These are phyloP conservation scores for Rhynchotus rufescens DNA, from an alignment of 2,797 vertebrate species.

Conservation along the genomic window DNA sequence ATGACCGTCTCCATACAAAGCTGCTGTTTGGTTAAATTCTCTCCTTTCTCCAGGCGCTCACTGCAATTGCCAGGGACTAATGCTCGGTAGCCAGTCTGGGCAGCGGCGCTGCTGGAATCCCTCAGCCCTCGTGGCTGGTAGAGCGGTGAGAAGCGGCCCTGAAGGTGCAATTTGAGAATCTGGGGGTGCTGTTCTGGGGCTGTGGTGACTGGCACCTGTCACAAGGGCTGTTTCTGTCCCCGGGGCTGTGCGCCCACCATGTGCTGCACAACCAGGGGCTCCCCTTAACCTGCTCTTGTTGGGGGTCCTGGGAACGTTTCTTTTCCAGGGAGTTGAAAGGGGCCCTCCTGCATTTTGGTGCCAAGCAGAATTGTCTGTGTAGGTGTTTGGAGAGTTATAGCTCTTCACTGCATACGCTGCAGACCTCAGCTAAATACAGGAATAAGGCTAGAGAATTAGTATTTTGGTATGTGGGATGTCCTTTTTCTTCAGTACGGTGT, in stretches of 20 bases:
- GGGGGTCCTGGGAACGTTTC: not conserved
- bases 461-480: fast-evolving
- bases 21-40: not conserved
- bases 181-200: not conserved
- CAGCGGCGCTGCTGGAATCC: not conserved
- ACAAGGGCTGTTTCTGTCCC: not conserved
- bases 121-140: not conserved
- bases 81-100: fast-evolving
- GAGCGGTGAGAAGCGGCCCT: not conserved
- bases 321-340: not conserved
- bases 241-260: fast-evolving
- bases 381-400: not conserved
- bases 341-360: not conserved
- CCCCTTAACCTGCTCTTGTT: not conserved
- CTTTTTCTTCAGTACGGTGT: not conserved
- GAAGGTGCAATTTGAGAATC: not conserved
- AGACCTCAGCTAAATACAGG: not conserved
- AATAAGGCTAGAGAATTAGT: not conserved
- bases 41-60: not conserved
- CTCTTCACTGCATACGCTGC: not conserved
- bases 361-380: not conserved
- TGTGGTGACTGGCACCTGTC: fast-evolving
- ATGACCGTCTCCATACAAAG: not conserved
- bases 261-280: fast-evolving
- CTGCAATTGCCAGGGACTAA: not conserved